Base-by-base conservation (phyloP, 2,888 invertebrate genomes). In the Plutella xylostella region DNA sequence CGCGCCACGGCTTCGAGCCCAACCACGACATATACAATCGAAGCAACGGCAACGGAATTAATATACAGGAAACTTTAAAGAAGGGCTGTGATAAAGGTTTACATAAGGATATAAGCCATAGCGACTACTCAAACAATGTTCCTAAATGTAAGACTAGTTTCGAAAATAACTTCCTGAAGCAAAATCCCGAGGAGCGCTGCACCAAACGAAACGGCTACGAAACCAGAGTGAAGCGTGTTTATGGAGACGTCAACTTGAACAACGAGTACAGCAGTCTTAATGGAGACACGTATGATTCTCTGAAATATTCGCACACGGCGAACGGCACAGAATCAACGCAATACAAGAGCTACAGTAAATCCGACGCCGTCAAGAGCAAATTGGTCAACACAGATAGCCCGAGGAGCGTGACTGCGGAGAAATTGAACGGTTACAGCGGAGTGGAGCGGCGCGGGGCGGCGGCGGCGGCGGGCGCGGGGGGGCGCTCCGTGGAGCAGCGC, bases 71-170 rank as follows among this genome's bases (percentile, higher is more conserved):
- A 57, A 78, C 84, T 55, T 70, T 83, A 41, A 80, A 78, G 65
- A 83, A 77, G 53, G 79, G 79, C 80, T 83, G 84, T 80, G 84
- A 83, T 72, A 79, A 80, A 73, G 79, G 82, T 54, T 70, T 83
- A 68, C 83, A 83, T 65, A 78, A 77, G 66, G 78, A 82, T 60
- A 63, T 75, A 68, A 68, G 64, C 57, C 79, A 72, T 76, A 75
- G 65, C 66, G 77, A 83, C 61, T 82, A 79, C 65, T 65, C 77
- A 62, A 79, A 72, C 61, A 80, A 79, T 74, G 83, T 83, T 82
- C 82, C 83, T 80, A 83, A 80, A 73, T 76, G 74, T 72, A 83
- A 82, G 66, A 74, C 67, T 73, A 82, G 77, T 71, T 82, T 82
- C 61, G 83, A 83, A 69, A 82, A 72, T 62, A 82, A 68, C 60